Base-by-base conservation (phyloP, 1,140 invertebrate species). In the Pseudomyrmex gracilis region DNA sequence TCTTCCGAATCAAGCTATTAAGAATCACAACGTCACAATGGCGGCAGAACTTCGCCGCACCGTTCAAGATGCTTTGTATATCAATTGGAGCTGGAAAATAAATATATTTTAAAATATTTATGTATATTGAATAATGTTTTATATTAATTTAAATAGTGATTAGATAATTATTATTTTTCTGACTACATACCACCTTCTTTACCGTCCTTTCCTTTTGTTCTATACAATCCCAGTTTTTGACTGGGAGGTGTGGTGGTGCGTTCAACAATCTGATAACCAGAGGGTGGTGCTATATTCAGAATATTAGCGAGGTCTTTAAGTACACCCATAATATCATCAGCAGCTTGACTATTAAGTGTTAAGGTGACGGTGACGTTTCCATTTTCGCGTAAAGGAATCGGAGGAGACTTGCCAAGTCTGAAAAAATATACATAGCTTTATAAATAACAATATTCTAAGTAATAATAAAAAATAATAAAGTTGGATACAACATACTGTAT, bases 331-430 rank as follows among this genome's bases (percentile, higher is more conserved):
- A 99, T 98, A 93, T 99, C 98, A 94, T 99, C 98, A 12, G 98
- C 97, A 71, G 98, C 97, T 77, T 96, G 96, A 73, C 98, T 97
- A 10, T 97, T 98, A 47, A 99, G 93, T 7, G 98, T 99, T 83
- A 99, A 94, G 7, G 98, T 99, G 12, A 99, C 98, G 24, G 98
- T 98, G 60, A 99, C 97, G 94, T 99, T 98, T 87, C 97, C 97
- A 78, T 95, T 96, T 89, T 97, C 97, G 92, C 96, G 96, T 90
- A 95, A 94, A 84, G 95, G 96, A 93, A 95, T 94, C 88, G 94
- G 94, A 93, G 93, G 95, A 94, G 95, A 96, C 87, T 94, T 94
- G 71, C 91, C 92, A 51, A 94, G 80, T 71, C 93, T 93, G 13
- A 60, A 63, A 0, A 43, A 83, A 77, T 57, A 12, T 13, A 58